A percentile compares a stretch with the other conserved stretches of the same genome.
Evolutionary conservation across 30 jellyfish, hydroid and myxozoan species (phyloP).

Genomic region (Chironex yamaguchii): DNA sequence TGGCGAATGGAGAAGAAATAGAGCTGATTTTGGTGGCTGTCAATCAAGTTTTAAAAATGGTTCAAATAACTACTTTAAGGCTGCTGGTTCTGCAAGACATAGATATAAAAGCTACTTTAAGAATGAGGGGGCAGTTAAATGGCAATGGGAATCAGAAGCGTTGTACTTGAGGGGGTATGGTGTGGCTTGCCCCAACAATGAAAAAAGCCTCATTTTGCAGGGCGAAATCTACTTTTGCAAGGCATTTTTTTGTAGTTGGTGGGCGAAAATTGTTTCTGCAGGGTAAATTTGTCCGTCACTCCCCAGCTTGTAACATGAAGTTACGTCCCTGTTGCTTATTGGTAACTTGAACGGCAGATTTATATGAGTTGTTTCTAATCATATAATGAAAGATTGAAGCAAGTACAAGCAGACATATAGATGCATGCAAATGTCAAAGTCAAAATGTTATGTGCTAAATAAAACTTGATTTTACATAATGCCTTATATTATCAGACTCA

Average conservation of each 20-base stretch:
- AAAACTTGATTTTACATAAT: conserved; percentile 35
- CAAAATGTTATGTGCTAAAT: conserved; percentile 22
- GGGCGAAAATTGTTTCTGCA: not conserved
- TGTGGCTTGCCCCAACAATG: not conserved
- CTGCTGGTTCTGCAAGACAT: conserved; percentile 38
- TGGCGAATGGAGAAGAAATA: conserved; percentile 56
- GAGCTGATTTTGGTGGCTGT: conserved; percentile 6
- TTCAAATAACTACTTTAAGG: conserved; percentile 57
- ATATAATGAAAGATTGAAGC: conserved; percentile 27
- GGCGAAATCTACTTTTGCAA: not conserved
- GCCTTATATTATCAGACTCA: conserved; percentile 34
- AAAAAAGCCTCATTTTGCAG: not conserved
- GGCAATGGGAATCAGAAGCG: conserved; percentile 2
- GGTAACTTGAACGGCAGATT: not conserved
- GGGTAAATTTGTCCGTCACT: not conserved
- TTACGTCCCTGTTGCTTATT: not conserved
- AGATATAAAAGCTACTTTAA: conserved; percentile 42
- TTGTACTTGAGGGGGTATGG: not conserved
- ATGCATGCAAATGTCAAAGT: conserved; percentile 39
- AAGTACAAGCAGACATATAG: conserved; percentile 21
- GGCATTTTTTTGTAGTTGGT: not conserved
- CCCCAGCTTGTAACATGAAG: not conserved
- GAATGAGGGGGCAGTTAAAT: conserved; percentile 46
- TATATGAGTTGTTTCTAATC: conserved; percentile 7
- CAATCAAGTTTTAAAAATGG: conserved; percentile 18